Percentiles rank a stretch among this genome's conserved stretches.
Conservation (phyloP, 2,113 vertebrate genomes). For the Oryzias celebensis region DNA sequence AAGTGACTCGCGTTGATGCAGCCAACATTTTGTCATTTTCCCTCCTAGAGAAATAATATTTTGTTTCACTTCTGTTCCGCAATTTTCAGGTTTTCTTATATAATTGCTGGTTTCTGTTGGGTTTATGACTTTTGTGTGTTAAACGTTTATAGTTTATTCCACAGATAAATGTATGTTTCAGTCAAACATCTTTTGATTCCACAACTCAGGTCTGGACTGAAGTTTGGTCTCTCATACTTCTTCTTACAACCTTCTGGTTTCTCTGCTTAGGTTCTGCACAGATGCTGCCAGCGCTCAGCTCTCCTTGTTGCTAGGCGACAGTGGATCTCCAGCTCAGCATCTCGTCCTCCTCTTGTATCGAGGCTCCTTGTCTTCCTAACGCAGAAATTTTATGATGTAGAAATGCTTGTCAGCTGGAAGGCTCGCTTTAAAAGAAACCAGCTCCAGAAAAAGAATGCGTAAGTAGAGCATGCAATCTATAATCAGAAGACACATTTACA, state of each 20-base stretch:
- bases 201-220: no score
- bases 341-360: conserved; percentile 30
- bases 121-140: no score
- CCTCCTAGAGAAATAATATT: no score
- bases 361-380: conserved; percentile 61
- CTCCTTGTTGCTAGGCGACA: conserved; percentile 17
- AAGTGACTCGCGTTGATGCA: no score
- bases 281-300: conserved; percentile 25
- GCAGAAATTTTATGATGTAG: conserved; percentile 69
- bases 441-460: conserved; percentile 69
- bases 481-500: background rate
- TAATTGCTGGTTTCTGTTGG: no score
- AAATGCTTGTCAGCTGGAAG: conserved; percentile 59
- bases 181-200: no score
- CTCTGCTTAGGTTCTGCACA: conserved; percentile 38
- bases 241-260: background rate
- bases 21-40: no score
- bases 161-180: no score
- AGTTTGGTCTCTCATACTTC: background rate
- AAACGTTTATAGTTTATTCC: no score
- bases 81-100: no score
- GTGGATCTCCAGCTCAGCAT: conserved; percentile 36
- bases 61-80: no score
- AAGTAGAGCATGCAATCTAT: conserved; percentile 14
- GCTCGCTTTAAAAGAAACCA: conserved; percentile 9